phyloP scores from a whole-genome alignment of 2,113 vertebrate species.

The Bubalus kerabau region DNA sequence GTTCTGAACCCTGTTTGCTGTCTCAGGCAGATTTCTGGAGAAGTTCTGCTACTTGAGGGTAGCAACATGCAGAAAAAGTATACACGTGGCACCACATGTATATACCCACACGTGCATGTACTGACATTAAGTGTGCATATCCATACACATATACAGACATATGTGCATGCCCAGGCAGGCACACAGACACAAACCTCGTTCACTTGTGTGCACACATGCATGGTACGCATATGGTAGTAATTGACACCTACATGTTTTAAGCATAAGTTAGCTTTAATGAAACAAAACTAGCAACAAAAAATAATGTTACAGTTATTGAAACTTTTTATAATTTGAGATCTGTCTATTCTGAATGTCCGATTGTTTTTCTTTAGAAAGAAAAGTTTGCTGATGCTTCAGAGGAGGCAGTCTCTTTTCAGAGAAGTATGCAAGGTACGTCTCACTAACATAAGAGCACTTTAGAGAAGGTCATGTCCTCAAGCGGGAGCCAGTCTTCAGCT shows the following conservation, averaged over 20 bases:
- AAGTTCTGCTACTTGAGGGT: not conserved
- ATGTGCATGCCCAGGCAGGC: not conserved
- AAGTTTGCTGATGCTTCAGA: constrained; percentile 83
- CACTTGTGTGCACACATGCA: accelerated
- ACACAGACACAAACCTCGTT: not conserved
- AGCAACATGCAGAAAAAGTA: not conserved
- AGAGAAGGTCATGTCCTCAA: not conserved
- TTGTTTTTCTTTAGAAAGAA: constrained; percentile 85
- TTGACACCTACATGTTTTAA: not conserved
- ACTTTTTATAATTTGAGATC: not conserved
- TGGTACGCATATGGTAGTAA: not conserved
- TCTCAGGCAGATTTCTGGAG: not conserved
- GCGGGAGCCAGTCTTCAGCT: too few relatives aligned
- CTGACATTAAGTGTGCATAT: not conserved
- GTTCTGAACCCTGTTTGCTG: not conserved
- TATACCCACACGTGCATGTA: accelerated
- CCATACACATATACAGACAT: too few relatives aligned
- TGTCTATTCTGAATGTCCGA: not conserved
- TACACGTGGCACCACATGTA: accelerated
- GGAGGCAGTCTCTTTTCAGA: constrained; percentile 83
- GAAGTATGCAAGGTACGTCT: constrained; percentile 90
- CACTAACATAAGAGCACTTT: not conserved
- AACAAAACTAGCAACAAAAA: not conserved
- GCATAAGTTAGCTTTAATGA: not conserved
- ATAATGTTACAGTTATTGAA: not conserved